phyloP scores from a whole-genome alignment of 2,113 vertebrate genomes.

The Bubalus kerabau region DNA sequence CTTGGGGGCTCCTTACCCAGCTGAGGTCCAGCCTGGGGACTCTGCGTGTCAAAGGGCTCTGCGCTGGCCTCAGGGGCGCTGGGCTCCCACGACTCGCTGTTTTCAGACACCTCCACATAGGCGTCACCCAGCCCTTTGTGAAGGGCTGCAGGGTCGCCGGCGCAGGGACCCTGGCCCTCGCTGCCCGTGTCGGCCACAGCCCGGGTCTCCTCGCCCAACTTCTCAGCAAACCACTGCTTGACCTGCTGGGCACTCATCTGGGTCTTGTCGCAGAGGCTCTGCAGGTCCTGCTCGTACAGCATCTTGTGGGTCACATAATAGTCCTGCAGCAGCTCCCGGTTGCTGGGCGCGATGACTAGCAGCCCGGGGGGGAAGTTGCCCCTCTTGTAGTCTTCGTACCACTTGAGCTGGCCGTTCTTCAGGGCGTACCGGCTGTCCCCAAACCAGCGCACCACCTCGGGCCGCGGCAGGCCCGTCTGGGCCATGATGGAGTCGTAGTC shows the following conservation, averaged over 20 bases:
- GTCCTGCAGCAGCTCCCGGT: constrained; percentile 82
- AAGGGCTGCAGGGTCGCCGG: constrained; percentile 5
- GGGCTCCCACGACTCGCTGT: constrained; percentile 76
- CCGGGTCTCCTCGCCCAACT: constrained; percentile 76
- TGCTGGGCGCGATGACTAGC: constrained; percentile 75
- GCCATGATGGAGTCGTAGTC: constrained; percentile 91
- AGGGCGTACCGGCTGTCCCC: constrained; percentile 95
- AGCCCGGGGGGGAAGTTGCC: constrained; percentile 83
- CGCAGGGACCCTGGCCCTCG: constrained; percentile 60
- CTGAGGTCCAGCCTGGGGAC: constrained; percentile 56
- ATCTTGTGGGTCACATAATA: constrained; percentile 83
- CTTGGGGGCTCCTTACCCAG: constrained; percentile 76
- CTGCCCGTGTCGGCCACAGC: constrained; percentile 48
- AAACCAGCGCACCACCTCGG: constrained; percentile 97
- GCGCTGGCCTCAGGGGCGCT: constrained; percentile 59
- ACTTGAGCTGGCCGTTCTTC: constrained; percentile 96
- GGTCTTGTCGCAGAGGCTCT: constrained; percentile 83
- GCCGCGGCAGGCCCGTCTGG: constrained; percentile 87
- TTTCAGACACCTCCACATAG: constrained; percentile 72
- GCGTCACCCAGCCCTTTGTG: constrained; percentile 53
- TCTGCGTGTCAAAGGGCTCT: constrained; percentile 49
- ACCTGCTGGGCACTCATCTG: constrained; percentile 88
- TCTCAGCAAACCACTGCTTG: constrained; percentile 87
- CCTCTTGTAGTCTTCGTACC: constrained; percentile 92
- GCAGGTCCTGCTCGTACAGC: constrained; percentile 86